Evolutionary conservation across 1,140 invertebrate genomes (phyloP), one percentile per base, ranked within the genome.

Genomic region (Gonatopus flavifemur): DNA sequence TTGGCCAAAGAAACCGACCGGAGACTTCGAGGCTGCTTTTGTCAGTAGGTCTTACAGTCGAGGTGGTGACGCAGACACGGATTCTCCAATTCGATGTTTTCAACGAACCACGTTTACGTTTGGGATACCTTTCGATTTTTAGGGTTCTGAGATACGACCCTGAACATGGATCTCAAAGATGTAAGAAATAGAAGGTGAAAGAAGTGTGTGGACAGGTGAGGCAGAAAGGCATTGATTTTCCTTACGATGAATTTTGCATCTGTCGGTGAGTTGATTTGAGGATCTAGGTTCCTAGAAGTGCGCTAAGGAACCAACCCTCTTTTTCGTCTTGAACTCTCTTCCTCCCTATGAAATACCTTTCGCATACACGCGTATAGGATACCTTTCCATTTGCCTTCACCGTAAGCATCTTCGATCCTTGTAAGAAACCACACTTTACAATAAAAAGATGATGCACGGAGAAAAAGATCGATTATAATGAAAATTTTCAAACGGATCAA

Each of bases 191-290:
- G 15, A 44, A 41, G 31, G 52, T 20, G 42, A 49, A 57, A 60
- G 59, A 69, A 65, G 64, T 73, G 66, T 70, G 62, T 66, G 61
- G 72, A 77, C 75, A 76, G 75, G 75, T 77, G 74, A 62, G 62
- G 57, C 47, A 36, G 41, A 49, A 37, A 32, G 15, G 50, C 56
- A 67, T 70, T 66, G 69, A 72, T 72, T 72, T 62, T 52, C 47
- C 49, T n/a, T 55, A 59, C 39, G 52, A 63, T 56, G 58, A 73
- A 67, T 77, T 77, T 74, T 73, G 75, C 75, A 76, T 77, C 75
- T 76, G 74, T 64, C 69, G 46, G 43, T 55, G 51, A 64, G 53
- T 69, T 65, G 64, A 68, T 68, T 59, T 22, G 18, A 39, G 54
- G 61, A 56, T 59, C 57, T 63, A 55, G 40, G 65, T 73, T 70